Percentiles rank a stretch among this genome's conserved stretches.
phyloP scores from a whole-genome alignment of 1,140 invertebrate species.

The Zelostemma sp. region DNA sequence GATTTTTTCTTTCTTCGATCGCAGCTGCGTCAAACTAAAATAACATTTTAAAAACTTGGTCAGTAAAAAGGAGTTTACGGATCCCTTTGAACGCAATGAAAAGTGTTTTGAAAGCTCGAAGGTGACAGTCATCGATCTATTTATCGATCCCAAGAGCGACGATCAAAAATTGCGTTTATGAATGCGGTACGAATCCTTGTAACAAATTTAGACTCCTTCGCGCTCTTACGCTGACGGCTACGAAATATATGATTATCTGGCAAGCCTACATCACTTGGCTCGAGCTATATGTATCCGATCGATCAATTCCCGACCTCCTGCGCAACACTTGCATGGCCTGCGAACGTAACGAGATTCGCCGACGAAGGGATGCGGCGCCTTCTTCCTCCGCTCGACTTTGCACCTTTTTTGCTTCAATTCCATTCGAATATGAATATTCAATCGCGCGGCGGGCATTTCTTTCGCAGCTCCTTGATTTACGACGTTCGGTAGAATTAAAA shows the following conservation, averaged over 20 bases:
- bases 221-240: background rate
- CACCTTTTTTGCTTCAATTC: too few relatives aligned
- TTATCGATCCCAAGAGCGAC: background rate
- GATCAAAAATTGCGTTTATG: background rate
- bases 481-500: background rate
- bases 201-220: constrained; percentile 8
- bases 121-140: background rate
- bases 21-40: too few relatives aligned
- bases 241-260: constrained; percentile 21
- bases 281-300: constrained; percentile 26
- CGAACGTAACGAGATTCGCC: constrained; percentile 29
- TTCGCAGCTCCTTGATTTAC: constrained; percentile 5
- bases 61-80: too few relatives aligned
- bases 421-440: too few relatives aligned
- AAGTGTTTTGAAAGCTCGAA: too few relatives aligned
- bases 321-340: constrained; percentile 37
- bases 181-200: background rate
- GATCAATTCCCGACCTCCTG: constrained; percentile 38
- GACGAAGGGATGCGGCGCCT: constrained; percentile 27
- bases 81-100: too few relatives aligned
- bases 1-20: too few relatives aligned
- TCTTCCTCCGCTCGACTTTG: too few relatives aligned
- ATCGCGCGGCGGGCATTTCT: constrained; percentile 15
- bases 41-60: too few relatives aligned
- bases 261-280: constrained; percentile 19